Conservation (phyloP, 2,888 invertebrate genomes). For the Drosophila tripunctata region DNA sequence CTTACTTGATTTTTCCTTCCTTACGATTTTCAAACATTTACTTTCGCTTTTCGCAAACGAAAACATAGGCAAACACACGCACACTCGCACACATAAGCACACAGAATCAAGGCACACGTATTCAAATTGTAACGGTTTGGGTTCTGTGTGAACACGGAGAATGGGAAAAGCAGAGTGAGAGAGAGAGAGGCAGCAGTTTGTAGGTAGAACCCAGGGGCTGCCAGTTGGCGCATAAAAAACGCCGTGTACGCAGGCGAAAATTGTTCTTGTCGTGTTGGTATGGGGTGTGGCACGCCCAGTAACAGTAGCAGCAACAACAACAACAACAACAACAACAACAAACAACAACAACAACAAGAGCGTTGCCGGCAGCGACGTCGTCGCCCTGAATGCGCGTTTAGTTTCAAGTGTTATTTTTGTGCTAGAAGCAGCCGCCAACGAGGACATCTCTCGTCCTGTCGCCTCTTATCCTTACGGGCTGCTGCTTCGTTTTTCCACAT, state of each 20-base stretch:
- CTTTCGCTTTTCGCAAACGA: constrained; percentile 76
- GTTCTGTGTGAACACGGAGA: constrained; percentile 2
- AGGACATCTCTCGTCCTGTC: constrained; percentile 50
- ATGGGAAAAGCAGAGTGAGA: not conserved
- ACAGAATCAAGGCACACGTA: constrained; percentile 54
- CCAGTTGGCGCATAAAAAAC: constrained; percentile 62
- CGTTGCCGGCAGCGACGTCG: constrained; percentile 43
- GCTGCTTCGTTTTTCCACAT: constrained; percentile 40
- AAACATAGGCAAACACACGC: constrained; percentile 68
- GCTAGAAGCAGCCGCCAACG: constrained; percentile 68
- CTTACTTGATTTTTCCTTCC: constrained; percentile 77
- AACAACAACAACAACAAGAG: constrained; percentile 32
- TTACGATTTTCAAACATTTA: constrained; percentile 80
- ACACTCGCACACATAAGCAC: constrained; percentile 22
- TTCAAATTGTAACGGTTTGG: constrained; percentile 61
- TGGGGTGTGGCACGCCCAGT: constrained; percentile 46
- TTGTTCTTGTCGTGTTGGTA: constrained; percentile 55
- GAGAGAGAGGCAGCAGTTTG: constrained; percentile 11
- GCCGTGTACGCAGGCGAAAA: constrained; percentile 77
- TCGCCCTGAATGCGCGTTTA: constrained; percentile 76
- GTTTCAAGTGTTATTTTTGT: constrained; percentile 80
- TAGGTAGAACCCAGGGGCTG: constrained; percentile 47
- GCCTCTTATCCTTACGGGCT: constrained; percentile 40
- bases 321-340: constrained; percentile 32
- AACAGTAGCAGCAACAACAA: constrained; percentile 32